A percentile compares a stretch with the other conserved stretches of the same genome.
Evolutionary conservation across 1,140 invertebrate species (phyloP).

Genomic region (Drosophila repleta): DNA sequence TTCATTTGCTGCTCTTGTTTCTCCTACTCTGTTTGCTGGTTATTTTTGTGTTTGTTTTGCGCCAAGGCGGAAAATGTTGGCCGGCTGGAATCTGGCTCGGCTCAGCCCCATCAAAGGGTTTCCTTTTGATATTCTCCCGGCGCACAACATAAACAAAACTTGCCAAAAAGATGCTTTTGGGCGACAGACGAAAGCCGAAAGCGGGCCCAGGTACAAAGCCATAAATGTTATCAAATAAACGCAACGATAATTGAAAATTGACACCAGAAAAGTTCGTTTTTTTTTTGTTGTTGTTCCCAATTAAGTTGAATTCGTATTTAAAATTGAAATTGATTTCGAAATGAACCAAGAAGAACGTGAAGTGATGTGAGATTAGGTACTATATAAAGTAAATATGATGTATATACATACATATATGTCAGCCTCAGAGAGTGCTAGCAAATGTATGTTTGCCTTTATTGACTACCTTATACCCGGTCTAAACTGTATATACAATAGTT

Average conservation of each 20-base stretch:
- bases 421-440: too few relatives aligned
- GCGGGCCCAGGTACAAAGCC: neutral
- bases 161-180: slow-evolving; percentile 1
- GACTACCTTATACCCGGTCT: too few relatives aligned
- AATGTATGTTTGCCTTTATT: too few relatives aligned
- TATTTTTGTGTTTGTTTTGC: slow-evolving; percentile 15
- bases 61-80: slow-evolving; percentile 1
- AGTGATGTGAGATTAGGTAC: too few relatives aligned
- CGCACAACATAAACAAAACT: slow-evolving; percentile 34
- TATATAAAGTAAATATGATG: neutral
- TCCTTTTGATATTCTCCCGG: slow-evolving; percentile 20
- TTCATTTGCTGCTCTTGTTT: slow-evolving; percentile 15
- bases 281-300: too few relatives aligned
- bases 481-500: too few relatives aligned
- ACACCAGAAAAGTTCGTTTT: neutral
- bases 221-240: neutral
- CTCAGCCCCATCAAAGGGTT: slow-evolving; percentile 38
- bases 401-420: too few relatives aligned
- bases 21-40: slow-evolving; percentile 13
- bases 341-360: too few relatives aligned
- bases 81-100: neutral
- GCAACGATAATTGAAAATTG: neutral
- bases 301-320: too few relatives aligned
- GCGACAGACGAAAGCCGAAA: neutral
- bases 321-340: too few relatives aligned